A percentile compares a stretch with the other conserved stretches of the same genome.
These are phyloP conservation scores for Macrosiphum euphorbiae DNA, from an alignment of 2,888 invertebrate species.

Conservation along the genomic window DNA sequence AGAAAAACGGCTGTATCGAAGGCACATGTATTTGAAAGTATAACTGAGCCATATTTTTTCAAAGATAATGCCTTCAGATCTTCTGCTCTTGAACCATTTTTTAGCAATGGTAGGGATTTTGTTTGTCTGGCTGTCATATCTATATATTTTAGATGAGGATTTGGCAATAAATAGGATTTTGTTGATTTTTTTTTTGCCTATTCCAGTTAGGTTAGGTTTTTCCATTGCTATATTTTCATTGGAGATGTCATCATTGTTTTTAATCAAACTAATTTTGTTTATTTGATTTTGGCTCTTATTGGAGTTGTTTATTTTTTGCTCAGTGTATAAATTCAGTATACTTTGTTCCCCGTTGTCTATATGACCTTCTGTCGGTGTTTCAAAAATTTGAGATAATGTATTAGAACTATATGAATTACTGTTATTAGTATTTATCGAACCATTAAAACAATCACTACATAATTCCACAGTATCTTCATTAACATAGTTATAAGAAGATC, in stretches of 20 bases:
- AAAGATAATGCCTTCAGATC: no score
- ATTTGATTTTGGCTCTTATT: background rate
- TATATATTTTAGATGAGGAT: background rate
- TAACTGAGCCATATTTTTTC: no score
- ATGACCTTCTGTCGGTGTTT: background rate
- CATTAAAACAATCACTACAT: background rate
- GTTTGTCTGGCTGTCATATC: no score
- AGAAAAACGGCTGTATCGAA: no score
- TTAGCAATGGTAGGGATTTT: no score
- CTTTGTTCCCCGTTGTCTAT: background rate
- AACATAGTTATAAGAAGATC: background rate
- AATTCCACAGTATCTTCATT: background rate
- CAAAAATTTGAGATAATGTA: background rate
- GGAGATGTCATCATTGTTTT: background rate
- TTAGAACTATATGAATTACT: background rate
- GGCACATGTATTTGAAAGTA: no score
- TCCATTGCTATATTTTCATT: background rate
- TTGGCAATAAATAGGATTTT: background rate
- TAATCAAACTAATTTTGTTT: background rate
- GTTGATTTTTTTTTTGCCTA: background rate
- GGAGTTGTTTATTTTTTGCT: background rate
- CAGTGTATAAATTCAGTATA: background rate
- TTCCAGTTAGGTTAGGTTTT: background rate
- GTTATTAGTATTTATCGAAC: background rate
- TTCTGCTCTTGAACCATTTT: no score